phyloP scores from a whole-genome alignment of 1,140 invertebrate species.

The Drosophila trapezifrons region DNA sequence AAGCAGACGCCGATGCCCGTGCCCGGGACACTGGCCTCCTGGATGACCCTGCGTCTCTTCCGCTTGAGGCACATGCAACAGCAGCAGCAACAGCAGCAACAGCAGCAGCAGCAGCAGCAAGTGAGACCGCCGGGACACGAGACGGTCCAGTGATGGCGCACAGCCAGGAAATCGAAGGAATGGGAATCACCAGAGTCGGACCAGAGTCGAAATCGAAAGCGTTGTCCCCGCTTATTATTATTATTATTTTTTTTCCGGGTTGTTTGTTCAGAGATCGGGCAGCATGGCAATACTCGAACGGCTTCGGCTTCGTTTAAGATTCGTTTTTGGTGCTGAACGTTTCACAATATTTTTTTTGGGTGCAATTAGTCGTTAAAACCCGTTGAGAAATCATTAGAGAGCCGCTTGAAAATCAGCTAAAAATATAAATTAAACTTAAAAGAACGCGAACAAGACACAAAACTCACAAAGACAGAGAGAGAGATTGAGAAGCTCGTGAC shows the following conservation, averaged over 20 bases:
- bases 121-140: slow-evolving; percentile 62
- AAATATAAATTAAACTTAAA: slow-evolving; percentile 20
- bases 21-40: slow-evolving; percentile 88
- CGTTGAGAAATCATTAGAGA: slow-evolving; percentile 22
- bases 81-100: slow-evolving; percentile 67
- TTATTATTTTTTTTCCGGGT: slow-evolving; percentile 35
- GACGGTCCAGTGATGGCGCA: slow-evolving; percentile 60
- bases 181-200: slow-evolving; percentile 6
- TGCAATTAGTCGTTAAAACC: slow-evolving; percentile 69
- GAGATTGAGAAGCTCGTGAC: slow-evolving; percentile 24
- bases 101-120: slow-evolving; percentile 43
- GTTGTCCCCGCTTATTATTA: slow-evolving; percentile 42
- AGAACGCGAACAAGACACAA: slow-evolving; percentile 16
- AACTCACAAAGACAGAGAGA: slow-evolving; percentile 28
- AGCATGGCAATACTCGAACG: slow-evolving; percentile 73
- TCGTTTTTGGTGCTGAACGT: slow-evolving; percentile 64
- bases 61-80: slow-evolving; percentile 85
- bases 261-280: slow-evolving; percentile 59
- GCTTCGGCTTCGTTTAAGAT: slow-evolving; percentile 29
- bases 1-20: slow-evolving; percentile 85
- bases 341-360: slow-evolving; percentile 39
- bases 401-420: neutral
- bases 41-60: slow-evolving; percentile 89
- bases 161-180: neutral
- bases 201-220: slow-evolving; percentile 15